Conservation (phyloP, 2,888 invertebrate species). For the Omphaloscelis lunosa region DNA sequence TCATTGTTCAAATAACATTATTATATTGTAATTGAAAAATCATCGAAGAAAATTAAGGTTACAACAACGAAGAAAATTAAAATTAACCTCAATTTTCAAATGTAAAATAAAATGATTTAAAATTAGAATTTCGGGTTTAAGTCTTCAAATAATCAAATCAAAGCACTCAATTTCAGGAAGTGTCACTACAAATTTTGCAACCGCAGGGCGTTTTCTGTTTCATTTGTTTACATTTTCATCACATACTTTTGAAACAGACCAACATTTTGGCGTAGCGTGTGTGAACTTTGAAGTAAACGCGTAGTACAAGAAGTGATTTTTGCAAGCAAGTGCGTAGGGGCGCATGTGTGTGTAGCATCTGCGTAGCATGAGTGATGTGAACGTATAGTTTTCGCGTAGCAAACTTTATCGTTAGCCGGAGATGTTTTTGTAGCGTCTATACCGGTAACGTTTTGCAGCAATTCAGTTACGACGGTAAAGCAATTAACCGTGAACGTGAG, state of each 20-base stretch:
- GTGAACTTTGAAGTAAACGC: neutral
- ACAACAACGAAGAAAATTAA: no score
- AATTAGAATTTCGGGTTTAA: neutral
- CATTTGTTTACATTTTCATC: neutral
- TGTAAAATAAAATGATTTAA: neutral
- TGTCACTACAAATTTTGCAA: neutral
- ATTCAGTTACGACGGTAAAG: constrained; percentile 45
- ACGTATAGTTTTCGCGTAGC: neutral
- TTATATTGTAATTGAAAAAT: neutral
- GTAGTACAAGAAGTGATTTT: neutral
- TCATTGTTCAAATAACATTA: neutral
- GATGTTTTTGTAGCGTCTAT: neutral
- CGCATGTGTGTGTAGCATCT: neutral
- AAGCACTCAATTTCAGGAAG: neutral
- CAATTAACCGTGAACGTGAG: constrained; percentile 47
- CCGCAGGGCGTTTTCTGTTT: neutral
- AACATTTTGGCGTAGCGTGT: neutral
- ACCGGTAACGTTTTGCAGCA: constrained; percentile 15
- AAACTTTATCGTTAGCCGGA: neutral
- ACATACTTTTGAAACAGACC: neutral
- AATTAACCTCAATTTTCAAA: neutral
- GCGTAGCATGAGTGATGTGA: constrained; percentile 18
- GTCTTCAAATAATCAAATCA: neutral
- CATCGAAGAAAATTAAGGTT: no score
- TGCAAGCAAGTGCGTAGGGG: constrained; percentile 25